A percentile compares a stretch with the other conserved stretches of the same genome.
Conservation (phyloP, 2,113 vertebrate species). For the Ancistrus triradiatus region DNA sequence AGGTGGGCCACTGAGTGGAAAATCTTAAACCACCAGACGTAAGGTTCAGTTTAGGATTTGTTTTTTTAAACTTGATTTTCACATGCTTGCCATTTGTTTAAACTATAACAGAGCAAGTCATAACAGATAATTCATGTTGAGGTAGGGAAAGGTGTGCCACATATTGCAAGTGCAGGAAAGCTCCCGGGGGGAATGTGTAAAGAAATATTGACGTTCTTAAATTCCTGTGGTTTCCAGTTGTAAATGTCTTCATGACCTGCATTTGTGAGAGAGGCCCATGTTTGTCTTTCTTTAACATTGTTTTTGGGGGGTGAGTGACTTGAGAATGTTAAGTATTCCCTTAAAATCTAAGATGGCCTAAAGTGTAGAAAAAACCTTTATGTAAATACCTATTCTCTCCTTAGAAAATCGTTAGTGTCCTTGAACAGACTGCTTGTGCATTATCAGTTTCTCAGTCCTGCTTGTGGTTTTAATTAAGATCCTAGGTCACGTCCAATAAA, state of each 20-base stretch:
- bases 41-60: background rate
- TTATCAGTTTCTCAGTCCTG: constrained; percentile 1
- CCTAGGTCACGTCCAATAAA: constrained; percentile 16
- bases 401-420: background rate
- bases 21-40: background rate
- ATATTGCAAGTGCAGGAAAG: background rate
- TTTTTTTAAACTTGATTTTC: background rate
- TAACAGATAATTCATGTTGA: background rate
- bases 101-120: background rate
- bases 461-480: constrained; percentile 46
- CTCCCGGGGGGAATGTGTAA: constrained; percentile 1
- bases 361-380: too few relatives aligned
- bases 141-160: background rate
- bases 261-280: background rate
- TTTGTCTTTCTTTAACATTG: constrained; percentile 9
- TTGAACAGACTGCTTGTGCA: constrained; percentile 19
- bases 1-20: background rate
- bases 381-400: too few relatives aligned
- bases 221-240: background rate
- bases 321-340: too few relatives aligned
- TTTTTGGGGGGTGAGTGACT: too few relatives aligned
- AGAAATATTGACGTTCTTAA: constrained; percentile 22
- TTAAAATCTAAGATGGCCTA: too few relatives aligned
- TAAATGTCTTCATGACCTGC: too few relatives aligned
- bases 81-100: background rate